Evolutionary conservation across 1,140 invertebrate species (phyloP), one percentile per base, ranked within the genome.

Genomic region (Aporrectodea caliginosa): DNA sequence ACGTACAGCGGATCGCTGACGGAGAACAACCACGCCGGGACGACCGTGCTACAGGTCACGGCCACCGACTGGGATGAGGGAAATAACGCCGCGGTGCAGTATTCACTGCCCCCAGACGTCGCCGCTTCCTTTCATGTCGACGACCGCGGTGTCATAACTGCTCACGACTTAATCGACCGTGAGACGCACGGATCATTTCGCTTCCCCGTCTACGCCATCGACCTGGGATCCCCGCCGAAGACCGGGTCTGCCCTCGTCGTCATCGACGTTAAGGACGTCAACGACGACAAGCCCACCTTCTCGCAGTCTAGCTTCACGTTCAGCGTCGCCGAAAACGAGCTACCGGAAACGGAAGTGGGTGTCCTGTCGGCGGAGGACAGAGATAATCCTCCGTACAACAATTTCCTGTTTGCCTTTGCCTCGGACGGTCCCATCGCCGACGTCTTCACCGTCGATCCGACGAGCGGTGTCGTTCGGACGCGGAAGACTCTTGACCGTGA

Each of bases 31-130:
- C 74, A 76, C 1, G 71, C 82, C 84, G 91, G 94, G n/a, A 95
- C 93, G 0, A 91, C 91, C 6, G 94, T 98, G 0, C 87, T 97
- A 0, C 93, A 93, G 82, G 95, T 98, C n/a, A 92, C 92, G 83
- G 96, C 96, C 0, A 94, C 93, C 0, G 97, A 98, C 86, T 93
- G 92, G 84, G 97, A 98, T 89, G 90, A 93, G 73, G 95, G 94
- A 35, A 72, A 33, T 22, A 58, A 74, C 30, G 75, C 32, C 75
- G 16, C n/a, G 35, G 27, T 76, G 16, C 30, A 16, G 27, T 76
- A 76, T 43, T 43, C 75, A 6, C 33, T 76, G 29, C 35, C 34
- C 6, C n/a, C 32, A 27, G 43, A 76, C 75, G 33, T 68, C n/a
- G 16, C 75, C 75, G 75, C 30, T 29, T 30, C 31, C 35, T 76